Evolutionary conservation across 92 coral and sea anemone species (phyloP).

Genomic region (Phymanthus crucifer): DNA sequence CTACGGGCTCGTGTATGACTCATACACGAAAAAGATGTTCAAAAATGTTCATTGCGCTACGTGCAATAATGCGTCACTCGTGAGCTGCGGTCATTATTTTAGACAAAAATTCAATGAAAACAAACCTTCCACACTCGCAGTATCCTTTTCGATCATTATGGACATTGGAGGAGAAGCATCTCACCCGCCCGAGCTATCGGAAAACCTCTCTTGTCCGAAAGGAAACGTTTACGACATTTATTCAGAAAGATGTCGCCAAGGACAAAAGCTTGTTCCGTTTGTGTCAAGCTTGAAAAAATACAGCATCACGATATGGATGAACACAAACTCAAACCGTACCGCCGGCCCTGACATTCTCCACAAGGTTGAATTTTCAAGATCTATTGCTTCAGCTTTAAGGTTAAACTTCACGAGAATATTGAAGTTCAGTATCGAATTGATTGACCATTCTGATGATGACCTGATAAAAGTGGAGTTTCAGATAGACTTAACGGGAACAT

Average conservation of each 20-base stretch:
- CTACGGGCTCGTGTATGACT: neutral
- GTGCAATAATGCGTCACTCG: neutral
- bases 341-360: neutral
- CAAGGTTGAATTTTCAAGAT: neutral
- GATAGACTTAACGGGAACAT: neutral
- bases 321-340: neutral
- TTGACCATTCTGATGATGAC: neutral
- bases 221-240: constrained; percentile 32
- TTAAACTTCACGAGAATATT: neutral
- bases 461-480: neutral
- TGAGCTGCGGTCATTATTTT: neutral
- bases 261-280: constrained; percentile 4
- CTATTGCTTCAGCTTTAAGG: neutral
- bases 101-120: too few relatives aligned
- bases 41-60: constrained; percentile 11
- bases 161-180: constrained; percentile 8
- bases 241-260: constrained; percentile 26
- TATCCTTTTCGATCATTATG: constrained; percentile 24
- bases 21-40: neutral
- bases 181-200: neutral
- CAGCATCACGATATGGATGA: constrained; percentile 25
- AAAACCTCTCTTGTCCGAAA: neutral
- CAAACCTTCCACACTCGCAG: neutral
- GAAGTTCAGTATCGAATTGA: neutral
- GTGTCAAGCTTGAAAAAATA: neutral